Evolutionary conservation across 2,797 vertebrate species (phyloP), one percentile per base, ranked within the genome.

Genomic region (Trachurus trachurus): DNA sequence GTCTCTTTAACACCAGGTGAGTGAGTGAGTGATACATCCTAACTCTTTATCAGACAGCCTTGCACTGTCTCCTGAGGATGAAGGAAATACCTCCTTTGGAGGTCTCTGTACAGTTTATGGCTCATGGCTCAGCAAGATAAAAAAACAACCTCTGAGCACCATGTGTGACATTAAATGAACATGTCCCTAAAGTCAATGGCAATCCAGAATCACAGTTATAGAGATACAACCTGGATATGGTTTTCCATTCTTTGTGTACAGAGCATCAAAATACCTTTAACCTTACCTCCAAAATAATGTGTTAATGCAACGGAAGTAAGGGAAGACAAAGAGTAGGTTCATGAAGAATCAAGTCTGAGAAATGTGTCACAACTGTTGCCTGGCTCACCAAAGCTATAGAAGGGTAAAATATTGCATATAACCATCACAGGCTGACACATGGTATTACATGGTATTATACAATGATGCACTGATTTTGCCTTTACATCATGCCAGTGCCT

Each of bases 41-140:
- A 13, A 9, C 8, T 64, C 31, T 12, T 13, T 17, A 40, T 62
- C 21, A 74, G 8, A 22, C 12, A 67, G 57, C 13, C 22, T 10
- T 49, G 49, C 45, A 17, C 12, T 15, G 12, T 73, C 47, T 54
- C 31, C 21, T 71, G 17, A 49, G 31, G 56, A 76, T 66, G 56
- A 80, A 15, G 13, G 39, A 64, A 52, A 61, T 58, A n/a, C 21
- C 6, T 60, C 13, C 15, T 49, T n/a, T 40, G 49, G 26, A 59
- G 37, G 9, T 37, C 53, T 67, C 1, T 66, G 29, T 4, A 31
- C 31, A 73, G 39, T 53, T 53, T 17, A 19, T 17, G 53, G 53
- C 53, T 56, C 61, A 70, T 39, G 21, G 22, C 31, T 75, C 17
- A 39, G 31, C 22, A 4, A 49, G 12, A 70, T 52, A 40, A 69